Percentiles rank a stretch among this genome's conserved stretches.
phyloP scores from a whole-genome alignment of 2,113 vertebrate genomes.

The Cairina moschata region DNA sequence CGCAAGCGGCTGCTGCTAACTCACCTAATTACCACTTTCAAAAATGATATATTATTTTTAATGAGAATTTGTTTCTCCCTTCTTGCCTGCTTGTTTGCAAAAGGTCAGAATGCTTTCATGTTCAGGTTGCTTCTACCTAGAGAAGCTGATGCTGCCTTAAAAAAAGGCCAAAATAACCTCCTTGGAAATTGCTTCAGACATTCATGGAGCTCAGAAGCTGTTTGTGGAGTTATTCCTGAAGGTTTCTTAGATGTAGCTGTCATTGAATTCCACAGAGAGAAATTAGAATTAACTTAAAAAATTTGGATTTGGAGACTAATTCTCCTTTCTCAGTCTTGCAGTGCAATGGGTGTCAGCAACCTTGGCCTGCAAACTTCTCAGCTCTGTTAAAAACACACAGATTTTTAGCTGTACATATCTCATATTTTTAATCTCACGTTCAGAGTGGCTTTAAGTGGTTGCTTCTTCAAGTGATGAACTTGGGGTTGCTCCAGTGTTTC shows the following conservation, averaged over 20 bases:
- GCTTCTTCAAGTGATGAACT: background rate
- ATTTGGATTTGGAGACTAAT: background rate
- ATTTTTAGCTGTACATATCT: background rate
- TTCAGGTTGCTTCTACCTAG: background rate
- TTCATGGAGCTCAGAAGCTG: rapidly evolving
- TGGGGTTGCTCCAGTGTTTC: too few relatives aligned
- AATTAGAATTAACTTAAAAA: background rate
- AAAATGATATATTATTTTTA: background rate
- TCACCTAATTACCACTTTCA: background rate
- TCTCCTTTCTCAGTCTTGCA: background rate
- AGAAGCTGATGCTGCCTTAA: background rate
- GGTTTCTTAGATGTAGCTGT: background rate
- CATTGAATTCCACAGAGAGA: background rate
- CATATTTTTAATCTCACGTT: rapidly evolving
- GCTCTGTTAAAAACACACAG: background rate
- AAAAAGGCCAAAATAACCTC: background rate
- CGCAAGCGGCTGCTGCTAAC: background rate
- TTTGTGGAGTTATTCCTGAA: background rate
- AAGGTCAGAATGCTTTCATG: background rate
- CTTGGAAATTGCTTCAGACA: background rate
- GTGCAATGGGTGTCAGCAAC: background rate
- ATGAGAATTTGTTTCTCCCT: background rate
- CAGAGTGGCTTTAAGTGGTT: background rate
- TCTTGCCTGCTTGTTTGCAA: background rate
- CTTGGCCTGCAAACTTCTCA: background rate